phyloP scores from a whole-genome alignment of 1,140 invertebrate species.

The Pogonomyrmex californicus region DNA sequence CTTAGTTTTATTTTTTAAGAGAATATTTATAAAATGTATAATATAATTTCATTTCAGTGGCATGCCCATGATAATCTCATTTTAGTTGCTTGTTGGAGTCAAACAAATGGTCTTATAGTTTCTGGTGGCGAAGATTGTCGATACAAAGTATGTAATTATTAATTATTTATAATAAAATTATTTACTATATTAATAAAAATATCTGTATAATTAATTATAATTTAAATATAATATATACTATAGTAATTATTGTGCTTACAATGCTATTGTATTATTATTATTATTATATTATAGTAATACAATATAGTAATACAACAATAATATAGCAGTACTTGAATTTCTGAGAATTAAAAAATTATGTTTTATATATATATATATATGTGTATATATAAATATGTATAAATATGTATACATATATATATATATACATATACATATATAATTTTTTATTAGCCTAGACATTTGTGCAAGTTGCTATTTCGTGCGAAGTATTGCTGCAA shows the following conservation, averaged over 20 bases:
- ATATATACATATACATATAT: too few relatives aligned
- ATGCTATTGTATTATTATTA: too few relatives aligned
- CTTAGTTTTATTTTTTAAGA: background rate
- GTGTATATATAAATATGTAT: too few relatives aligned
- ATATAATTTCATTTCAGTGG: constrained; percentile 90
- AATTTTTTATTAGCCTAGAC: too few relatives aligned
- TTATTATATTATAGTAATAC: too few relatives aligned
- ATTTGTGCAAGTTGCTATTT: too few relatives aligned
- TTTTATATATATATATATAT: too few relatives aligned
- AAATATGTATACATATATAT: too few relatives aligned
- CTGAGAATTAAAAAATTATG: too few relatives aligned
- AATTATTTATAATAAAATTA: background rate
- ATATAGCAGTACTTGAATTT: too few relatives aligned
- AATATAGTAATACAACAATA: too few relatives aligned
- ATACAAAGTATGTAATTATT: constrained; percentile 90
- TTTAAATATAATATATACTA: background rate
- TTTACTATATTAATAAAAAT: background rate
- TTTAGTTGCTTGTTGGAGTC: constrained; percentile 95
- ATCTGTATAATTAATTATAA: background rate
- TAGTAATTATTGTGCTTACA: background rate
- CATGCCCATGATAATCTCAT: constrained; percentile 98
- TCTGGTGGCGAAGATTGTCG: constrained; percentile 98
- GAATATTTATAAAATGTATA: constrained; percentile 13
- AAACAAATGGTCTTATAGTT: constrained; percentile 94
- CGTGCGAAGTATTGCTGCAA: too few relatives aligned